phyloP scores from a whole-genome alignment of 1,140 invertebrate species.

The Euura saliciscinereae region DNA sequence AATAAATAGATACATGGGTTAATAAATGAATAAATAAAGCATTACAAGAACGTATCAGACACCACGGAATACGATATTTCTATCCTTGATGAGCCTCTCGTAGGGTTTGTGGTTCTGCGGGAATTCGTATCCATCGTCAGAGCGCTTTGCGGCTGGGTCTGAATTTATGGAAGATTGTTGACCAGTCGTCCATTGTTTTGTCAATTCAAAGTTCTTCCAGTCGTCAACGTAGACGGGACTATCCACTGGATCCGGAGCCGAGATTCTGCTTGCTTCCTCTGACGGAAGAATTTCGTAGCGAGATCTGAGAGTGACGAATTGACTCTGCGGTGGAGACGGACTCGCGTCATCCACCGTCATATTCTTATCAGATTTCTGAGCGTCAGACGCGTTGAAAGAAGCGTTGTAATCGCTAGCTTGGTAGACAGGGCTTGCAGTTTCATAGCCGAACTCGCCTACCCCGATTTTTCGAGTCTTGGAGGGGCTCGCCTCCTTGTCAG shows the following conservation, averaged over 20 bases:
- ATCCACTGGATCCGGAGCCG: background rate
- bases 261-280: background rate
- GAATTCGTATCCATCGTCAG: background rate
- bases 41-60: background rate
- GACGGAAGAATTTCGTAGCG: background rate
- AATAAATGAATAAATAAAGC: background rate
- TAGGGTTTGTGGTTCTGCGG: background rate
- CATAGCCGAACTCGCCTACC: background rate
- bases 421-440: background rate
- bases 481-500: background rate
- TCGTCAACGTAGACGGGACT: background rate
- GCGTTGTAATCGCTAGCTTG: background rate
- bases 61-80: background rate
- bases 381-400: background rate
- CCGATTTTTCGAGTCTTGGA: background rate
- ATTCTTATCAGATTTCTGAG: too few species aligned
- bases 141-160: background rate
- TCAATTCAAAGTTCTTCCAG: background rate
- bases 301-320: background rate
- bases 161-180: background rate
- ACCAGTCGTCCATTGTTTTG: background rate
- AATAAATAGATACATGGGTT: background rate
- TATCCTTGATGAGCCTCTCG: background rate
- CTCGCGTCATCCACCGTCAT: background rate
- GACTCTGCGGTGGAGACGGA: background rate